phyloP scores from a whole-genome alignment of 2,797 vertebrate genomes.

The Cetoscarus ocellatus region DNA sequence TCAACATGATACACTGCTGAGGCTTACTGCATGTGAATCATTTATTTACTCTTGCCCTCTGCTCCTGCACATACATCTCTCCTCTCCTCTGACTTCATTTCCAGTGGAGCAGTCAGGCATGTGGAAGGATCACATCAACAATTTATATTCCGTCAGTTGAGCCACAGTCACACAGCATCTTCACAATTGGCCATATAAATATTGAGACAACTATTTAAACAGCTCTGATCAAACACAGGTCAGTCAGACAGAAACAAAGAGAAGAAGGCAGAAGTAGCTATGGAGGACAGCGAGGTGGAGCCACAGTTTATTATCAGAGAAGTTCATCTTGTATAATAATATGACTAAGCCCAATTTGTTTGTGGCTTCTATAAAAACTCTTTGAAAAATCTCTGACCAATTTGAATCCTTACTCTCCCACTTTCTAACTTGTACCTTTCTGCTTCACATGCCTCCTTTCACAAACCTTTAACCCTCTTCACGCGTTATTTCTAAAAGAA shows the following conservation, averaged over 20 bases:
- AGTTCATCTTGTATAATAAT: slow-evolving; percentile 17
- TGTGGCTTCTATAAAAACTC: too few relatives aligned
- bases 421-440: too few relatives aligned
- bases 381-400: too few relatives aligned
- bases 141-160: slow-evolving; percentile 49
- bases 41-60: slow-evolving; percentile 49
- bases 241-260: slow-evolving; percentile 49
- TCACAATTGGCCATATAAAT: slow-evolving; percentile 54
- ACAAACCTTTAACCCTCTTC: too few relatives aligned
- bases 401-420: too few relatives aligned
- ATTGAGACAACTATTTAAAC: slow-evolving; percentile 68
- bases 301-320: slow-evolving; percentile 13
- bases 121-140: slow-evolving; percentile 37
- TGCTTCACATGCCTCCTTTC: too few relatives aligned
- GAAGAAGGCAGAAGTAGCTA: slow-evolving; percentile 10
- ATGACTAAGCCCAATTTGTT: background rate
- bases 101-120: slow-evolving; percentile 50
- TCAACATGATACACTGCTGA: slow-evolving; percentile 31
- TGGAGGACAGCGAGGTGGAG: slow-evolving; percentile 12
- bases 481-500: too few relatives aligned
- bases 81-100: slow-evolving; percentile 61
- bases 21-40: slow-evolving; percentile 48
- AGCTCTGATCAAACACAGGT: slow-evolving; percentile 60
- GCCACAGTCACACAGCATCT: slow-evolving; percentile 36
- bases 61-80: slow-evolving; percentile 22